Percentiles rank a stretch among this genome's conserved stretches.
Evolutionary conservation across 1,140 invertebrate species (phyloP).

Genomic region (Bathynomus jamesi): DNA sequence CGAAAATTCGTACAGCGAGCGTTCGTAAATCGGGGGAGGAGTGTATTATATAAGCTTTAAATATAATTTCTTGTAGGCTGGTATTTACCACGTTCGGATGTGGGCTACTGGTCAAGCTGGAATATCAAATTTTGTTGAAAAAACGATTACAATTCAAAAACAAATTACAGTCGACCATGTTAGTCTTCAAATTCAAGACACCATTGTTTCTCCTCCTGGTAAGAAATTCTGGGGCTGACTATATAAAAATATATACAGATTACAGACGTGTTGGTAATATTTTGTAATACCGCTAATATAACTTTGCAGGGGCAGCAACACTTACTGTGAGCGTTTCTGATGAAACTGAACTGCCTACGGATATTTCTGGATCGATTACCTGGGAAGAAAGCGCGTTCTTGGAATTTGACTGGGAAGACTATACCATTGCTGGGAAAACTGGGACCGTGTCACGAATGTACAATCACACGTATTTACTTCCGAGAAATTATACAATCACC

Average conservation of each 20-base stretch:
- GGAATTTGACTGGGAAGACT: not conserved
- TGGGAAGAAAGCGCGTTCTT: not conserved
- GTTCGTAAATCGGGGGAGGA: too few relatives aligned
- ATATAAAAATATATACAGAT: too few relatives aligned
- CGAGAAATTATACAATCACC: not conserved
- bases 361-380: not conserved
- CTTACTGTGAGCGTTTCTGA: not conserved
- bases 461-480: not conserved
- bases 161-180: too few relatives aligned
- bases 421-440: not conserved
- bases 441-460: not conserved
- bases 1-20: too few relatives aligned
- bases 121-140: not conserved
- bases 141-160: not conserved
- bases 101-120: not conserved
- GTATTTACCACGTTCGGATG: not conserved
- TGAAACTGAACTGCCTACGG: not conserved
- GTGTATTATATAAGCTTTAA: too few relatives aligned
- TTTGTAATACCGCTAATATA: too few relatives aligned
- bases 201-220: too few relatives aligned
- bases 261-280: too few relatives aligned
- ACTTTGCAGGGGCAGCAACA: not conserved
- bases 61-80: not conserved
- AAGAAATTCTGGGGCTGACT: too few relatives aligned
- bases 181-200: too few relatives aligned